A percentile compares a stretch with the other conserved stretches of the same genome.
These are phyloP conservation scores for Hyperoplus immaculatus DNA, from an alignment of 2,797 vertebrate species.

Conservation along the genomic window DNA sequence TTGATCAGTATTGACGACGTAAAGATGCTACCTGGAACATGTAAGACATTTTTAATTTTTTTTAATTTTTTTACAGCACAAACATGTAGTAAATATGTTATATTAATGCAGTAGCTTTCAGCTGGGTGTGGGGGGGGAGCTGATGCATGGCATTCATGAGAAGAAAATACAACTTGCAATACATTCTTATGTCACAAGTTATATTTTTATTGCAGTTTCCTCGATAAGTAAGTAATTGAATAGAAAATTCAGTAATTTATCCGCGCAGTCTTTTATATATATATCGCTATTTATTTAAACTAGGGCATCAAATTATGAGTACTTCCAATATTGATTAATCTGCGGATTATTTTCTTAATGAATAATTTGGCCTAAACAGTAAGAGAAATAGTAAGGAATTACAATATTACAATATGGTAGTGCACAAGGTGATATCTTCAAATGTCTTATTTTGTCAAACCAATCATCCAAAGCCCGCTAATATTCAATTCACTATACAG, in stretches of 20 bases:
- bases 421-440: not conserved
- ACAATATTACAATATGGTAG: too few species aligned
- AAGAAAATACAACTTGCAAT: not conserved
- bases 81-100: not conserved
- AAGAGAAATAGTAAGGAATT: too few species aligned
- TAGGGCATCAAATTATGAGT: too few species aligned
- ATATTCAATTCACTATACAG: not conserved
- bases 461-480: not conserved
- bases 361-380: too few species aligned
- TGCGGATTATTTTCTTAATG: too few species aligned
- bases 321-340: too few species aligned
- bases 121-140: not conserved
- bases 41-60: not conserved
- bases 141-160: not conserved
- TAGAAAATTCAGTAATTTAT: not conserved
- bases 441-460: not conserved
- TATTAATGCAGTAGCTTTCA: constrained; percentile 10
- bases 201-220: not conserved
- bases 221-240: not conserved
- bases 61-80: not conserved
- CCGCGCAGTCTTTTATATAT: too few species aligned
- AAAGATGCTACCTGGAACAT: not conserved
- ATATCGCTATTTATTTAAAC: not conserved
- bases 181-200: not conserved
- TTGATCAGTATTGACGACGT: constrained; percentile 31